A percentile compares a stretch with the other conserved stretches of the same genome.
Conservation (phyloP, 2,888 invertebrate genomes). For the Apodemia hepburni region DNA sequence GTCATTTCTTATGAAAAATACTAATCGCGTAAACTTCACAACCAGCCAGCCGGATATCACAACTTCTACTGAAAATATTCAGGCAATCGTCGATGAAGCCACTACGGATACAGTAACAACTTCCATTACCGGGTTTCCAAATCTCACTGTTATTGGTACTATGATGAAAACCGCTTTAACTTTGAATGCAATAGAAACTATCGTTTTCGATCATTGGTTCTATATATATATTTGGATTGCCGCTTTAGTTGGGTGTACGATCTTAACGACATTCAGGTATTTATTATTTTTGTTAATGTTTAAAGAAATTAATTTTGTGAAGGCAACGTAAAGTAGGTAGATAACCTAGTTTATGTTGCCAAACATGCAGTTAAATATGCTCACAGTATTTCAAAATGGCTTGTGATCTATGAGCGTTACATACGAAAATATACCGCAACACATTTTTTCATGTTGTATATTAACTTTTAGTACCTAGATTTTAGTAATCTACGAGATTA, state of each 20-base stretch:
- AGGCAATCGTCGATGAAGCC: neutral
- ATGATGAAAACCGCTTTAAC: constrained; percentile 15
- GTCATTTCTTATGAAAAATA: neutral
- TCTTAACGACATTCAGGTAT: constrained; percentile 17
- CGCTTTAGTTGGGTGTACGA: constrained; percentile 13
- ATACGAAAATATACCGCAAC: too few species aligned
- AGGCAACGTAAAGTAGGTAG: too few species aligned
- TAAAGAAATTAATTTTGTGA: too few species aligned
- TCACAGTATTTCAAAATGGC: too few species aligned
- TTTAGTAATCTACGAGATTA: too few species aligned
- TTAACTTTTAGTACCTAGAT: too few species aligned
- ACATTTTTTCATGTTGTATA: too few species aligned
- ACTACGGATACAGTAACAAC: neutral
- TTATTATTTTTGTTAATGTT: neutral
- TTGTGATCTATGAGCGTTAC: too few species aligned
- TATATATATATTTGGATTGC: constrained; percentile 18
- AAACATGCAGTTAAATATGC: too few species aligned
- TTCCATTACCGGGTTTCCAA: neutral
- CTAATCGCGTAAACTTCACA: neutral
- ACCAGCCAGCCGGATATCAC: neutral
- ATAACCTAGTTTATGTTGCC: too few species aligned
- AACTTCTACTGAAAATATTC: neutral
- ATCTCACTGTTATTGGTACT: constrained; percentile 17
- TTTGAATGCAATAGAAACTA: neutral
- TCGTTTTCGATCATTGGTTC: constrained; percentile 5